Evolutionary conservation across 1,140 invertebrate species (phyloP), one percentile per base, ranked within the genome.

Genomic region (Lepidurus packardi): DNA sequence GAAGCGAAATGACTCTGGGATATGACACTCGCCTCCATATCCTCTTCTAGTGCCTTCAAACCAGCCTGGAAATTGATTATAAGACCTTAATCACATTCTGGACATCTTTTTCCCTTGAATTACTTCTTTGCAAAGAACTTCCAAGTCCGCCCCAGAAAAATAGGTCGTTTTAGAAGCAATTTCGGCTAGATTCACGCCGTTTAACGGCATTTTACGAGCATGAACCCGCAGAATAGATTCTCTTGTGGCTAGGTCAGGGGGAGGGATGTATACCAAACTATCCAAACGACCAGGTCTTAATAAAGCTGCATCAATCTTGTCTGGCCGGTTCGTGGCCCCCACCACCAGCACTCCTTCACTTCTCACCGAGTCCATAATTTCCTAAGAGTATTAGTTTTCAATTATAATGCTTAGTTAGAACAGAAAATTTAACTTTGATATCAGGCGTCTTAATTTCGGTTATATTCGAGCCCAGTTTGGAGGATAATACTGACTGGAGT

Each of bases 101-200:
- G 9, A 5, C 53, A 9, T 34, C 53, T 41, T 78, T 43, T 47
- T 41, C 41, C 78, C 8, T 25, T 82, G 81, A 80, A 81, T 82
- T 82, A 89, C 89, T 84, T 92, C 91, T 80, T 89, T 89, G 82
- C 91, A 92, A 0, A 94, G 82, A 82, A 89, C 89, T 78, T 90
- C 87, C 65, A 93, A 83, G 84, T 95, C 93, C 21, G 93, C 93
- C 25, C 93, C 93, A 5, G 93, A 94, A 84, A 89, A 94, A 24
- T 86, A 84, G 43, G 90, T 85, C 1, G 92, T 93, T 74, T 79
- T 83, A 0, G 82, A 80, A 1, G 91, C 90, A 65, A 94, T 82
- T 21, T 84, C 80, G 34, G 87, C 83, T 0, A 92, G 82, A 82
- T 90, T 85, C 0, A 93, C 87, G 84, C 89, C 86, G 13, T 84